Base-by-base conservation (phyloP, 2,113 vertebrate genomes). In the Erinaceus europaeus region DNA sequence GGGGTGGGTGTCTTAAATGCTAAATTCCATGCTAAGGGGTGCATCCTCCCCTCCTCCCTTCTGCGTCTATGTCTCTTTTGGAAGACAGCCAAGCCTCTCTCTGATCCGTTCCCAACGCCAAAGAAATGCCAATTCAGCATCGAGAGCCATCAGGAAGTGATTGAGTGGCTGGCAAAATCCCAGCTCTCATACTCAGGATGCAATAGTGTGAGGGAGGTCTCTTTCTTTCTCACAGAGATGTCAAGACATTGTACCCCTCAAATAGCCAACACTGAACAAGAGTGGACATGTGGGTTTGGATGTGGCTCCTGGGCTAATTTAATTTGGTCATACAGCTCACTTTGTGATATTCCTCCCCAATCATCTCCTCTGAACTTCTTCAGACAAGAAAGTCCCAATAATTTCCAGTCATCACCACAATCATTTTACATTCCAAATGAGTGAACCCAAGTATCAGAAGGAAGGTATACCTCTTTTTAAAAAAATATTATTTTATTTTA, bases 111-210 rank as follows among this genome's bases (percentile, higher is more conserved):
- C 90, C 69, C 85, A 92, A 93, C 87, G 92, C 95, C 94, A 94
- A 94, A 93, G 80, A 95, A 93, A 93, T 92, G 93, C 94, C 94
- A 96, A 0, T 90, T 96, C 91, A 96, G 95, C 89, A 80, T 46
- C 13, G 55, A 90, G 83, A 93, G 89, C 71, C 92, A 93, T 95
- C 86, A 44, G 93, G 93, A 94, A 94, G 86, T 86, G 83, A 95
- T 93, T 89, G 89, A 79, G 87, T 90, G 67, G 32, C 87, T 97
- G 95, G 92, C 95, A 81, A 46, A 36, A 44, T 87, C 93, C 95
- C 97, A 92, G 83, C 86, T 93, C 44, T 95, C 65, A 67, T 93
- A 93, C 95, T 80, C 40, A 90, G 55, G 69, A 38, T 0, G 1
- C 69, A 94, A 71, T n/a, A 90, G 83, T 38, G 13, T 0, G 71